Evolutionary conservation across 2,888 invertebrate genomes (phyloP), one percentile per base, ranked within the genome.

Genomic region (Pterostichus niger): DNA sequence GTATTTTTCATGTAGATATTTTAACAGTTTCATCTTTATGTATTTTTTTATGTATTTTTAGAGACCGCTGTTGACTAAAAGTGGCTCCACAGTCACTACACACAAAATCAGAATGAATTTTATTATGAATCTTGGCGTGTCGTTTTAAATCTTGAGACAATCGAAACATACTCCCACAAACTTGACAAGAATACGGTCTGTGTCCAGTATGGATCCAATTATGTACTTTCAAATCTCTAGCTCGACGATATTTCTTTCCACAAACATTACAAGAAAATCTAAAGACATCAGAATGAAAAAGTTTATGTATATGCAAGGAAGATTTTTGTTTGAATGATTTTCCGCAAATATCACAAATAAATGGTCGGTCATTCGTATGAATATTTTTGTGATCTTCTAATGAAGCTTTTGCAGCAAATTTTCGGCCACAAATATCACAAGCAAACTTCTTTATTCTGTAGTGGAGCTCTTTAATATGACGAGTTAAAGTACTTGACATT

Each of bases 171-270:
- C 89, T 90, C 6, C 90, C 90, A 87, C 94, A 94, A 11, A 87
- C 84, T 9, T 87, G 87, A 86, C 94, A 94, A 5, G 84, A 86
- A 86, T 92, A 91, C 54, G 92, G 91, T 84, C 90, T 90, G 85
- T 92, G 91, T 4, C 92, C 93, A 0, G 92, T 91, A 87, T 94
- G 93, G 79, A 92, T 90, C 61, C 91, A 89, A 54, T 89, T 86
- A 86, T 94, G 93, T 68, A 92, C 91, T 80, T 89, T 87, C 85
- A 93, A 88, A 86, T 93, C 92, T 24, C 91, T 91, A 31, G 89
- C 88, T 6, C 93, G 89, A 52, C 91, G 91, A 87, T 93, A 94
- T 77, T 87, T 88, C 68, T 92, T 91, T n/a, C 88, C 90, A 87
- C 94, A 94, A 52, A 90, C 87, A 80, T 88, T 85, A 87, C 93